A percentile compares a stretch with the other conserved stretches of the same genome.
These are phyloP conservation scores for Cercopithecus mona DNA, from an alignment of 2,113 vertebrate genomes.

Conservation along the genomic window DNA sequence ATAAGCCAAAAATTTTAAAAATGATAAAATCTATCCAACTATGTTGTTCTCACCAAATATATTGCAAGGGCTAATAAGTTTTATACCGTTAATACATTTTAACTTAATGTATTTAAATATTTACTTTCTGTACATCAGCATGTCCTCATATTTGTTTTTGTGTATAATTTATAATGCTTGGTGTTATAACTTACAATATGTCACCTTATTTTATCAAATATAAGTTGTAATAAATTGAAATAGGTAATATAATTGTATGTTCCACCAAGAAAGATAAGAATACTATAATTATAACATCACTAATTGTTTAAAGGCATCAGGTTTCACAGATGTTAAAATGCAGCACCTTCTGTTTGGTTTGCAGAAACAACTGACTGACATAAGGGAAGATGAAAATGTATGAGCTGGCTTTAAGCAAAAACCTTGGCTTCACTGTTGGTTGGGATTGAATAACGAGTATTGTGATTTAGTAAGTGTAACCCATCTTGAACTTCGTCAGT, in stretches of 20 bases:
- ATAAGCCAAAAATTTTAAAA: not conserved
- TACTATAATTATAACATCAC: constrained; percentile 6
- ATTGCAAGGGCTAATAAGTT: not conserved
- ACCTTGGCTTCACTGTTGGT: not conserved
- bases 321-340: constrained; percentile 25
- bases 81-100: not conserved
- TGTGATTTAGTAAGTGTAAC: not conserved
- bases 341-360: constrained; percentile 6
- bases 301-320: constrained; percentile 20
- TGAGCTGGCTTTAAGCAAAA: constrained; percentile 20
- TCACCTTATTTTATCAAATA: constrained; percentile 42
- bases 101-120: constrained; percentile 27
- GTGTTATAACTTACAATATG: not conserved
- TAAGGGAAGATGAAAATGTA: constrained; percentile 14
- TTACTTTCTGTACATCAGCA: constrained; percentile 20
- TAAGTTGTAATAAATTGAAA: constrained; percentile 39
- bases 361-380: not conserved
- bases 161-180: not conserved
- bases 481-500: not conserved
- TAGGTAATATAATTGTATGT: constrained; percentile 20
- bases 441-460: not conserved
- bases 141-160: not conserved
- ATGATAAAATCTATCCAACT: not conserved
- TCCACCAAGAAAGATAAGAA: constrained; percentile 46
- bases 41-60: not conserved